Conservation (phyloP, 1,140 invertebrate genomes). For the Drosophila repleta region DNA sequence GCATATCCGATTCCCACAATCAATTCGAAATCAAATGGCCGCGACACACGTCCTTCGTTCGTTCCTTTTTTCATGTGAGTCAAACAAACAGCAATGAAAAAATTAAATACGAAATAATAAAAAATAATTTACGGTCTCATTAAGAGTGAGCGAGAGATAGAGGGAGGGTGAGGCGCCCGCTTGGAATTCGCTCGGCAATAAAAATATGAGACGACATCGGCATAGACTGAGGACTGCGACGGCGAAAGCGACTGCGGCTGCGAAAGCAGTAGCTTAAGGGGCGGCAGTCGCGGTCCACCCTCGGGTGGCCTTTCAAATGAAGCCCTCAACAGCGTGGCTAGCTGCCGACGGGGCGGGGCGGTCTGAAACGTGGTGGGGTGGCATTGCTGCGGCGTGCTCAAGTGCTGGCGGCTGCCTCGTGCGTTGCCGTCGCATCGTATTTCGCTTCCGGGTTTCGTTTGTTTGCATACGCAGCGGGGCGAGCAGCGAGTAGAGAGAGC, state of each 20-base stretch:
- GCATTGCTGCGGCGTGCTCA: slow-evolving; percentile 65
- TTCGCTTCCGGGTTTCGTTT: slow-evolving; percentile 73
- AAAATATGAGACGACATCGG: slow-evolving; percentile 50
- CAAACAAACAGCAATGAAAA: slow-evolving; percentile 67
- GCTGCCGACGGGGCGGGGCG: slow-evolving; percentile 19
- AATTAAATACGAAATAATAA: slow-evolving; percentile 82
- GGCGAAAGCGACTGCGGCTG: slow-evolving; percentile 10
- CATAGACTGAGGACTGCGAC: slow-evolving; percentile 3
- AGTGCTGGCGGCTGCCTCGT: slow-evolving; percentile 58
- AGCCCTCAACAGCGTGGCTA: slow-evolving; percentile 68
- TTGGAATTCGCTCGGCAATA: slow-evolving; percentile 63
- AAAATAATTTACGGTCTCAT: slow-evolving; percentile 81
- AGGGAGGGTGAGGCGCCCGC: slow-evolving; percentile 39
- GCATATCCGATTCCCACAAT: slow-evolving; percentile 65
- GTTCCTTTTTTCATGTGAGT: slow-evolving; percentile 36
- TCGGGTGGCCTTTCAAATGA: slow-evolving; percentile 62
- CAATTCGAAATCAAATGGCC: slow-evolving; percentile 61
- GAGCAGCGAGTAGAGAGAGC: background rate
- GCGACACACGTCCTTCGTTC: slow-evolving; percentile 54
- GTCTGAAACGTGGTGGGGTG: slow-evolving; percentile 19
- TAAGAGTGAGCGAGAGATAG: slow-evolving; percentile 46
- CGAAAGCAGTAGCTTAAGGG: slow-evolving; percentile 42
- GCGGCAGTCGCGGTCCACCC: slow-evolving; percentile 22
- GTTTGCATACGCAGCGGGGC: slow-evolving; percentile 77
- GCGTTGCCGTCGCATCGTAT: slow-evolving; percentile 51